Percentiles rank a stretch among this genome's conserved stretches.
phyloP scores from a whole-genome alignment of 2,113 vertebrate genomes.

The Sus scrofa region DNA sequence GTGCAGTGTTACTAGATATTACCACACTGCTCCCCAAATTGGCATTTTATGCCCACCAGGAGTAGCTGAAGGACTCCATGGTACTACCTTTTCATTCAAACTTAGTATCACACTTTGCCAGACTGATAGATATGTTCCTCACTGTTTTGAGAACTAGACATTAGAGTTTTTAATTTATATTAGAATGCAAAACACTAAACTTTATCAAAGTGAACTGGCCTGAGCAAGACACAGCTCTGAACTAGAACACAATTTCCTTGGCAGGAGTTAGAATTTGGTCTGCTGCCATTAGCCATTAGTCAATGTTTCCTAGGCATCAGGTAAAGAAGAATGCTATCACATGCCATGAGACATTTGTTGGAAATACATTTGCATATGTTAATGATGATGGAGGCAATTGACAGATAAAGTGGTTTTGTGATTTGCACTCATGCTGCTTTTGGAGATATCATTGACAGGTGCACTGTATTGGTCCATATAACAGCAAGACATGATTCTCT shows the following conservation, averaged over 20 bases:
- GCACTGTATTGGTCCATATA: too few relatives aligned
- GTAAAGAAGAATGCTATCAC: not conserved
- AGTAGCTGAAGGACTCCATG: not conserved
- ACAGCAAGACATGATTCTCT: not conserved
- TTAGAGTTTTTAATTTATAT: slow-evolving; percentile 17
- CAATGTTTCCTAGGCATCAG: not conserved
- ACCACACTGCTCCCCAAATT: not conserved
- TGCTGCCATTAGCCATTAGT: not conserved
- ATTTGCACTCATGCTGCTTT: not conserved
- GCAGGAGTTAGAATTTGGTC: not conserved
- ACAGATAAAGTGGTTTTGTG: not conserved
- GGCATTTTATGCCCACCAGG: not conserved
- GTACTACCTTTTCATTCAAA: not conserved
- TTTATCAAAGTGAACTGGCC: not conserved
- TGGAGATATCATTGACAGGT: not conserved
- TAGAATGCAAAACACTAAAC: not conserved
- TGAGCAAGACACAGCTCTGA: not conserved
- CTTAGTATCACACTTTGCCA: not conserved
- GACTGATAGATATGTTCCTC: not conserved
- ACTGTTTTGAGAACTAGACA: not conserved
- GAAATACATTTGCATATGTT: not conserved
- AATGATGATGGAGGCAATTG: not conserved
- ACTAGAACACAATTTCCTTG: not conserved
- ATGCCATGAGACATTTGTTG: not conserved
- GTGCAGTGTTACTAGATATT: not conserved